Percentiles rank a stretch among this genome's conserved stretches.
Conservation (phyloP, 30 jellyfish, hydroid and myxozoan species). For the Pelagia noctiluca region DNA sequence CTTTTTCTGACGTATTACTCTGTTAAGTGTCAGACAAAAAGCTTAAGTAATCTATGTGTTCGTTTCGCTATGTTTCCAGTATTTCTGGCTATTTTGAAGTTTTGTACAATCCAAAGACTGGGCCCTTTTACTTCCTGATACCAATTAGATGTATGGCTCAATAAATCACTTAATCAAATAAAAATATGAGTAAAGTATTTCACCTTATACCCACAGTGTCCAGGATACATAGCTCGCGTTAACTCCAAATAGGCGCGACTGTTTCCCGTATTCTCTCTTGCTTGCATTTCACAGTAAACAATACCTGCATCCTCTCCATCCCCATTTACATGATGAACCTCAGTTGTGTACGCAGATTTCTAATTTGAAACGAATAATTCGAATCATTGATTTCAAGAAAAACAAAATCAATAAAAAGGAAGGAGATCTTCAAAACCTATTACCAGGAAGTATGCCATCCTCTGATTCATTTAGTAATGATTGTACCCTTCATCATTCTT, state of each 20-base stretch:
- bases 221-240: conserved; percentile 94
- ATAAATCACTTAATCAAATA: neutral
- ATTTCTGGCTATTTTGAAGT: too few relatives aligned
- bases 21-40: too few relatives aligned
- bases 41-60: too few relatives aligned
- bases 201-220: conserved; percentile 97
- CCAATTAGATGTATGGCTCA: neutral
- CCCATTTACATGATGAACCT: conserved; percentile 96
- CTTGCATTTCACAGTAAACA: conserved; percentile 99
- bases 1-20: too few relatives aligned
- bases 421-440: too few relatives aligned
- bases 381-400: too few relatives aligned
- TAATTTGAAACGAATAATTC: too few relatives aligned
- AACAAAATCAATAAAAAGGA: too few relatives aligned
- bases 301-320: conserved; percentile 99
- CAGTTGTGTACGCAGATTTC: conserved; percentile 93
- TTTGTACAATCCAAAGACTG: neutral
- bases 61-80: too few relatives aligned
- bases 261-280: conserved; percentile 93
- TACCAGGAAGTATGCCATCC: too few relatives aligned
- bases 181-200: neutral
- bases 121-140: neutral
- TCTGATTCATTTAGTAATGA: too few relatives aligned
- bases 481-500: too few relatives aligned
- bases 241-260: conserved; percentile 84